Conservation (phyloP, 2,113 vertebrate genomes). For the Pteropus alecto region DNA sequence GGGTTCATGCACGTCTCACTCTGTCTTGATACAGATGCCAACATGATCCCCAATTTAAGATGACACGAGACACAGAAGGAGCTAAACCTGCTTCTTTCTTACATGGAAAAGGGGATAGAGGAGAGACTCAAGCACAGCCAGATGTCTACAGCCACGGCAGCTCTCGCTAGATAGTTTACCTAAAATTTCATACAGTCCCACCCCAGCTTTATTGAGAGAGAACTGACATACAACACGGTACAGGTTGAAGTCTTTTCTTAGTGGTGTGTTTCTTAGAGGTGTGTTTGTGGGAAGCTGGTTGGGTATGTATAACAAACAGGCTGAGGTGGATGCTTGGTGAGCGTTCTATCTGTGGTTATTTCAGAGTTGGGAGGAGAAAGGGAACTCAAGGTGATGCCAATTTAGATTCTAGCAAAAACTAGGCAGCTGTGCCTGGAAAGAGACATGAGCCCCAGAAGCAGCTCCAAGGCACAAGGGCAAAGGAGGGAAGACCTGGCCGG, state of each 20-base stretch:
- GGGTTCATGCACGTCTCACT: neutral
- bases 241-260: no score
- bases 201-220: neutral
- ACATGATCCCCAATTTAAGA: neutral
- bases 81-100: neutral
- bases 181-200: neutral
- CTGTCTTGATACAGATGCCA: neutral
- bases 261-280: accelerated
- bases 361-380: neutral
- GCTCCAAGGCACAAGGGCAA: neutral
- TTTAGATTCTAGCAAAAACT: neutral
- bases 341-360: neutral
- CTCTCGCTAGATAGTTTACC: neutral
- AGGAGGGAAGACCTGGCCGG: neutral
- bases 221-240: neutral
- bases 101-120: neutral
- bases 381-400: neutral
- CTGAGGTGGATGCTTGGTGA: neutral
- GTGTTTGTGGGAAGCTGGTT: neutral
- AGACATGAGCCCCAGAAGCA: neutral
- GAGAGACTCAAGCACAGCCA: neutral
- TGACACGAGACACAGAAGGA: neutral
- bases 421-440: neutral
- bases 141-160: neutral
- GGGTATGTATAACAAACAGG: neutral